phyloP scores from a whole-genome alignment of 2,113 vertebrate genomes.

The Oryzias javanicus region DNA sequence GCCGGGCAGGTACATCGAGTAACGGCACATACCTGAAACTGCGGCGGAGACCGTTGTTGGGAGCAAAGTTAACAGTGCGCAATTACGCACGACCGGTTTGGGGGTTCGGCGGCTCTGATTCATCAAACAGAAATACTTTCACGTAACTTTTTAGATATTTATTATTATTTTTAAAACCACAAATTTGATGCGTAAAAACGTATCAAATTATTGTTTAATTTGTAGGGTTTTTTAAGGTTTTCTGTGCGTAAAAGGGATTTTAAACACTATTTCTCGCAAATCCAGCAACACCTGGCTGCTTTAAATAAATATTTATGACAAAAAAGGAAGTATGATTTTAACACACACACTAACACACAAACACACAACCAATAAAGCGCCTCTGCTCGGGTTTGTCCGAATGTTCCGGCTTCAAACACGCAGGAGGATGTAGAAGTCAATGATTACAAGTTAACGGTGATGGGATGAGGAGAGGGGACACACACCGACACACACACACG shows the following conservation, averaged over 20 bases:
- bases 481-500: not conserved
- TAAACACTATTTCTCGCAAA: too few relatives aligned
- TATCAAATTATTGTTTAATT: too few relatives aligned
- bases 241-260: too few relatives aligned
- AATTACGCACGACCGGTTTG: slow-evolving; percentile 7
- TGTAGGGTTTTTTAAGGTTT: too few relatives aligned
- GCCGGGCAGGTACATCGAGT: slow-evolving; percentile 67
- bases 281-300: too few relatives aligned
- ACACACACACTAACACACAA: too few relatives aligned
- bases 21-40: slow-evolving; percentile 68
- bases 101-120: not conserved
- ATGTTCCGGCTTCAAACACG: slow-evolving; percentile 16
- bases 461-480: slow-evolving; percentile 15
- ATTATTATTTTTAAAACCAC: too few relatives aligned
- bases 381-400: not conserved
- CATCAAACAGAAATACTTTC: too few relatives aligned
- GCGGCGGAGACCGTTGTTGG: slow-evolving; percentile 42
- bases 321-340: too few relatives aligned
- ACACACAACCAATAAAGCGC: not conserved
- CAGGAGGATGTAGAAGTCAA: slow-evolving; percentile 57
- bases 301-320: too few relatives aligned
- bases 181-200: too few relatives aligned
- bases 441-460: slow-evolving; percentile 63
- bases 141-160: too few relatives aligned
- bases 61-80: slow-evolving; percentile 13